Evolutionary conservation across 2,888 invertebrate genomes (phyloP), one percentile per base, ranked within the genome.

Genomic region (Ophraella communa): DNA sequence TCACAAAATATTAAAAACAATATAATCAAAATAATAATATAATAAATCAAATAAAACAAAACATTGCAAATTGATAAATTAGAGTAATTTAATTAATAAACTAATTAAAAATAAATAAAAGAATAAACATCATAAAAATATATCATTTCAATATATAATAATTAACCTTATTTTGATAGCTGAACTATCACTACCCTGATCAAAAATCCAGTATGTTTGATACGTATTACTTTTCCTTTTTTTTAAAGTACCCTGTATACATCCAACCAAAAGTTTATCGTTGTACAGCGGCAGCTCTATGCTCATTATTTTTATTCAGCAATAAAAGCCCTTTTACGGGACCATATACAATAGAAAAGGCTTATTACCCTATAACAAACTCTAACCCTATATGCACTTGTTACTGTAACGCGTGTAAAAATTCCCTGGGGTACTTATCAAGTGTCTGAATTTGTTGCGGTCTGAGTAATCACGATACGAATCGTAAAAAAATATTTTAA

Each of bases 321-420:
- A 30, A 62, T 62, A 62, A 65, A 61, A 65, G 47, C 65, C 58
- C 65, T 62, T 54, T 47, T 47, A 33, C 20, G 60, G 51, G 52
- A 20, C 44, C 14, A 17, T 52, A 24, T 57, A 64, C 64, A 65
- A 64, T 62, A 45, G 49, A 47, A 69, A 69, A 69, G 69, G 69
- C 64, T 69, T 67, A 67, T 67, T 68, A 77, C 63, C 68, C 63
- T 63, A 61, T 58, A 66, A 64, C 66, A 64, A 68, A 68, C 62
- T 57, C 52, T 42, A 51, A 80, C 81, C 80, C 81, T 67, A 75
- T 78, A 76, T 76, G 76, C 80, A 79, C 76, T 72, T 78, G 78
- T 75, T 74, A 72, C 70, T 70, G 67, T 76, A 77, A 76, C 78
- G 76, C 76, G 74, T 77, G 74, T 65, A 64, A 57, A 21, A 23